Base-by-base conservation (phyloP, 2,113 vertebrate species). In the Coregonus clupeaformis region DNA sequence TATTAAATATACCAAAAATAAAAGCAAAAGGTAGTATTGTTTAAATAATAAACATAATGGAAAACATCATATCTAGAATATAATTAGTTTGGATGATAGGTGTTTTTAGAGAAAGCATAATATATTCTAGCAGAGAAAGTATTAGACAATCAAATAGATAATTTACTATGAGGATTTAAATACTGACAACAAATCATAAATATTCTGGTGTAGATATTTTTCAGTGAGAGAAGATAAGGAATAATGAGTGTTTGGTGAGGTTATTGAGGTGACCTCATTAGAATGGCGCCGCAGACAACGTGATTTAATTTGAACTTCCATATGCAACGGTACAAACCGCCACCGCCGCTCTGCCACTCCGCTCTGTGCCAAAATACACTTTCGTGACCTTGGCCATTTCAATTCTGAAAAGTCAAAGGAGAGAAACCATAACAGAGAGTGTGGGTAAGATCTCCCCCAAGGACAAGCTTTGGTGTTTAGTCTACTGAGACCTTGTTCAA, bases 221-320 rank as follows among this genome's bases (percentile, higher is more conserved):
- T 83, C 81, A 84, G 87, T 91, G 86, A 81, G 77, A 77, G 82
- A 71, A 80, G n/a, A n/a, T n/a, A n/a, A n/a, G n/a, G n/a, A n/a
- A n/a, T n/a, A n/a, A n/a, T n/a, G n/a, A n/a, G n/a, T n/a, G n/a
- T n/a, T n/a, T n/a, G n/a, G n/a, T n/a, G n/a, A n/a, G 91, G 93
- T 96, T 97, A 95, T 96, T 94, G 94, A 96, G n/a, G n/a, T 95
- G 94, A 93, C 90, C 94, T 94, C 93, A 95, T 96, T 95, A 95
- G 91, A 90, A 94, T 85, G 89, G 93, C 91, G 94, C 95, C 93
- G 93, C 89, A 88, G 95, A 88, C 20, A 72, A 80, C 77, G 90
- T 92, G 91, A 90, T n/a, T n/a, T n/a, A n/a, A n/a, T n/a, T n/a
- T 87, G 88, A 90, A 79, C 91, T 93, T 78, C 88, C 83, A 64